Evolutionary conservation across 1,140 invertebrate genomes (phyloP).

Genomic region (Sinella curviseta): DNA sequence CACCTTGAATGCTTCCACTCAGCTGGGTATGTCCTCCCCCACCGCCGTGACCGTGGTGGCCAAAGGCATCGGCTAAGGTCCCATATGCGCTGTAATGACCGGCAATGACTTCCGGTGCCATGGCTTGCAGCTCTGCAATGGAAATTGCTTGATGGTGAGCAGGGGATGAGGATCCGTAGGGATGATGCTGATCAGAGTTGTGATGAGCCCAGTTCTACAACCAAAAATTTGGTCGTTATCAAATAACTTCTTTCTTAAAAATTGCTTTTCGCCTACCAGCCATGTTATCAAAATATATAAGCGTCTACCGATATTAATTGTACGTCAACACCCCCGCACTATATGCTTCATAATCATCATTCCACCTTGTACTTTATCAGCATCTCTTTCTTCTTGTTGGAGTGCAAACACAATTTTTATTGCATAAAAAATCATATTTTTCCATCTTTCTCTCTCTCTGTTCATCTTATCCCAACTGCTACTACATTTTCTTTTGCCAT

Average conservation of each 20-base stretch:
- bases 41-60: conserved; percentile 14
- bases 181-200: conserved; percentile 33
- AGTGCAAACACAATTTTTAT: conserved; percentile 18
- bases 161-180: background rate
- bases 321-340: background rate
- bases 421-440: background rate
- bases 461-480: background rate
- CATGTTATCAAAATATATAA: background rate
- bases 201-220: conserved; percentile 27
- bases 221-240: too few relatives aligned
- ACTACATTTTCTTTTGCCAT: background rate
- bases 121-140: conserved; percentile 8
- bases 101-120: background rate
- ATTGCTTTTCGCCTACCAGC: too few relatives aligned
- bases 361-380: background rate
- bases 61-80: conserved; percentile 12
- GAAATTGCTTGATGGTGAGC: conserved; percentile 24
- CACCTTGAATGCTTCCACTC: background rate
- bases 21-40: background rate
- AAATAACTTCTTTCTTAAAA: too few relatives aligned
- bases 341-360: background rate
- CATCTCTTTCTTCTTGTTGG: background rate
- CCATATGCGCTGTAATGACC: background rate
- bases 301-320: background rate
- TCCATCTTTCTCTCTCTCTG: background rate